Conservation (phyloP, 2,888 invertebrate species). For the Rhagonycha fulva region DNA sequence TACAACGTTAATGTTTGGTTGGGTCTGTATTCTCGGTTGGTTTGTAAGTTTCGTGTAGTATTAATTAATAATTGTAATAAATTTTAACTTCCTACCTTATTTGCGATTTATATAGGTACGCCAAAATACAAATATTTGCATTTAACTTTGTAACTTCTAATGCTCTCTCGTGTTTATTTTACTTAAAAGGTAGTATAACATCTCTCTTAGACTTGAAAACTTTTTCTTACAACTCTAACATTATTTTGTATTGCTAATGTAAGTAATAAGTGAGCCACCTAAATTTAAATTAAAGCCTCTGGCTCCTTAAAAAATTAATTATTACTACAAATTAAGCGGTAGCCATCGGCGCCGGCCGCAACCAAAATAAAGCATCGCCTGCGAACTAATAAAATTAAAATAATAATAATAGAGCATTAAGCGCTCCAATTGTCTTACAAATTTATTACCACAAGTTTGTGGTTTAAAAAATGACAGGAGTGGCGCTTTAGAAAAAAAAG, state of each 20-base stretch:
- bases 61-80: slow-evolving; percentile 1
- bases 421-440: not conserved
- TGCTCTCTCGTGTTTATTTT: not conserved
- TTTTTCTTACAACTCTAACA: not conserved
- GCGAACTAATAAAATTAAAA: not conserved
- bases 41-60: not conserved
- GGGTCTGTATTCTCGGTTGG: slow-evolving; percentile 1
- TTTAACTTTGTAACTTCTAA: not conserved
- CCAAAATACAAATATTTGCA: not conserved
- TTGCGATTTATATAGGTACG: not conserved
- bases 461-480: not conserved
- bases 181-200: not conserved
- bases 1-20: not conserved
- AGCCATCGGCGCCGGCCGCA: not conserved
- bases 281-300: not conserved
- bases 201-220: not conserved
- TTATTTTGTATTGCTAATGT: not conserved
- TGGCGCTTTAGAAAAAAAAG: not conserved
- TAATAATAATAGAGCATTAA: not conserved
- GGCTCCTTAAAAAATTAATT: not conserved
- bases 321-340: not conserved
- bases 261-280: not conserved
- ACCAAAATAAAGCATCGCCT: no score
- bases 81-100: not conserved
- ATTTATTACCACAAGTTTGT: not conserved